A percentile compares a stretch with the other conserved stretches of the same genome.
Conservation (phyloP, 2,888 invertebrate species). For the Pseudeuparius sepicola region DNA sequence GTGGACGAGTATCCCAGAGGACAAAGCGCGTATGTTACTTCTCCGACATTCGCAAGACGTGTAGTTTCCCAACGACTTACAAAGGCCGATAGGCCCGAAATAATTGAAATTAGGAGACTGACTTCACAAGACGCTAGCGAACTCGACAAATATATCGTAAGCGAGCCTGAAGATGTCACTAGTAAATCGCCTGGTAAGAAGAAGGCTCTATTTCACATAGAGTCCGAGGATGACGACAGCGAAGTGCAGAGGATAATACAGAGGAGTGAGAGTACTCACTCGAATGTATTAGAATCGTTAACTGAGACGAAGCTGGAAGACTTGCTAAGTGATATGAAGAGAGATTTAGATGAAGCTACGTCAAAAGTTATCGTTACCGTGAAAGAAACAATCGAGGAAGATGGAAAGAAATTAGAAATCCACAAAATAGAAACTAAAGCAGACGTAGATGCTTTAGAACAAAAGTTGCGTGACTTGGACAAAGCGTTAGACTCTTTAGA, state of each 20-base stretch:
- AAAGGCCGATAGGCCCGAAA: conserved; percentile 33
- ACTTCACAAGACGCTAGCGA: conserved; percentile 28
- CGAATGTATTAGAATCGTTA: conserved; percentile 32
- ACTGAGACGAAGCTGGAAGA: conserved; percentile 30
- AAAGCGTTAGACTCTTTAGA: conserved; percentile 37
- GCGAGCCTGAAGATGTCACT: conserved; percentile 25
- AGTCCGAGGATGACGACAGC: conserved; percentile 39
- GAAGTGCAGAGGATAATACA: conserved; percentile 19
- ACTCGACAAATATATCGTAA: conserved; percentile 23
- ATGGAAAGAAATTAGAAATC: conserved; percentile 20
- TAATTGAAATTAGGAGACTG: conserved; percentile 34
- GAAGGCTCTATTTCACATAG: conserved; percentile 40
- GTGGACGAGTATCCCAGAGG: conserved; percentile 14
- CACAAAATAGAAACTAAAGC: conserved; percentile 27
- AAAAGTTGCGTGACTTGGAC: conserved; percentile 37
- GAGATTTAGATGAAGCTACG: conserved; percentile 23
- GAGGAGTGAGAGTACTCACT: conserved; percentile 29
- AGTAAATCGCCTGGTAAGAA: conserved; percentile 17
- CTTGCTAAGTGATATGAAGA: conserved; percentile 26
- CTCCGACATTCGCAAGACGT: conserved; percentile 35
- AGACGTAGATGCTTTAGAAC: conserved; percentile 34
- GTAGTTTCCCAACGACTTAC: conserved; percentile 34
- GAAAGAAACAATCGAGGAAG: conserved; percentile 19
- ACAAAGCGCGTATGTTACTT: conserved; percentile 31
- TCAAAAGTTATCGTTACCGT: conserved; percentile 15